Base-by-base conservation (phyloP, 2,888 invertebrate genomes). In the Tenodera sinensis region DNA sequence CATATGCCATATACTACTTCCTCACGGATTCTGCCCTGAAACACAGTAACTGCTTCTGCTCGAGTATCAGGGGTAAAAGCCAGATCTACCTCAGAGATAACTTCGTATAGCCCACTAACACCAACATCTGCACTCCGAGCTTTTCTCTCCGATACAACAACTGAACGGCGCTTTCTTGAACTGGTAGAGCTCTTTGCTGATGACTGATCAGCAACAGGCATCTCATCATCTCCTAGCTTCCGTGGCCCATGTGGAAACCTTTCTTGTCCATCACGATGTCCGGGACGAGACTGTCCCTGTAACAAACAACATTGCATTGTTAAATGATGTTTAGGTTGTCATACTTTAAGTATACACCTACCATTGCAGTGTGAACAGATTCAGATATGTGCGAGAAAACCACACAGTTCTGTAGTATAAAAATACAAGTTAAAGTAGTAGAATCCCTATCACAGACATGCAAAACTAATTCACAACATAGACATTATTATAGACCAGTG, bases 1-100 rank as follows among this genome's bases (percentile, higher is more conserved):
- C 98, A 98, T 88, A 98, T 97, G 54, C 98, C 98, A 93, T 98
- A 98, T 12, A 98, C 97, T 0, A 97, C 97, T 93, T 98, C 98
- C 93, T 98, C 98, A 86, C 96, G 95, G 92, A 97, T 98, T 92
- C 97, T 95, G 88, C 98, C 97, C 93, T 97, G 97, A 93, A 97
- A 97, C 0, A 98, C 97, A 4, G 97, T 97, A 1, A 97, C 97
- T 0, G 97, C 96, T 93, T 97, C 97, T 85, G 96, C 95, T 91
- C 96, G 95, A 88, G 95, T 94, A 91, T 97, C 97, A 0, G 98
- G 97, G 91, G 97, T 97, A 93, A 98, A 98, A 82, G 97, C 98
- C 83, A 98, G 94, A 93, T 98, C 98, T 1, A 98, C 97, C 93
- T 98, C 97, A 6, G 98, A 98, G 89, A 98, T 97, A 85, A 98